These are phyloP conservation scores for Meiosimyza decipiens DNA, from an alignment of 2,888 invertebrate species.

Conservation along the genomic window DNA sequence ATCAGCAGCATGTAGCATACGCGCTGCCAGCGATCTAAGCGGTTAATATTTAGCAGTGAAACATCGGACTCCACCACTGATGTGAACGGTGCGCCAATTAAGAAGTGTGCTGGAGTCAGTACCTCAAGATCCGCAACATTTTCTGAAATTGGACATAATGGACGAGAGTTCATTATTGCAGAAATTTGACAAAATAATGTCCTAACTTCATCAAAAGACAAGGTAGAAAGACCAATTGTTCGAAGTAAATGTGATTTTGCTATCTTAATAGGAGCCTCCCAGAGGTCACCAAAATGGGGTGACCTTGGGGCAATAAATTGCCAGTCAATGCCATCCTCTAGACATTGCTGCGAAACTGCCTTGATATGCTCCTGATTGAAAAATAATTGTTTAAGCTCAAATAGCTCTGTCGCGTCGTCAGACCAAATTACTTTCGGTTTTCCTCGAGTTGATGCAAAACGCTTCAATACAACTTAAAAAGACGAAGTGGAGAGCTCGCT, in stretches of 20 bases:
- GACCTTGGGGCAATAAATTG: constrained; percentile 41
- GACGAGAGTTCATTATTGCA: constrained; percentile 43
- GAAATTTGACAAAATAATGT: constrained; percentile 42
- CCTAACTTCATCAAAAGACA: constrained; percentile 42
- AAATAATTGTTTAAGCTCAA: not conserved
- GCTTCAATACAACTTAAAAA: constrained; percentile 38
- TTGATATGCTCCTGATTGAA: not conserved
- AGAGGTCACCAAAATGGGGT: constrained; percentile 40
- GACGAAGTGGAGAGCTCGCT: constrained; percentile 41
- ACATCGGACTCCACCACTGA: constrained; percentile 36
- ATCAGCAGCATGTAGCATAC: constrained; percentile 37
- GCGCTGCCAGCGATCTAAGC: constrained; percentile 39
- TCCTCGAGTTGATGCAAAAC: constrained; percentile 37
- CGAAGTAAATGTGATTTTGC: constrained; percentile 42
- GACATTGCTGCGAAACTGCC: constrained; percentile 32
- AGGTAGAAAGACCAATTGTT: constrained; percentile 28
- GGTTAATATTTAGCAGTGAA: constrained; percentile 36
- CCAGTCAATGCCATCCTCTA: constrained; percentile 36
- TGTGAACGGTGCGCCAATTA: constrained; percentile 35
- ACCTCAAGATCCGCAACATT: no score
- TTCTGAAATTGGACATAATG: constrained; percentile 39
- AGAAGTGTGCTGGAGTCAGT: constrained; percentile 29
- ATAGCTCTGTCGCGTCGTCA: not conserved
- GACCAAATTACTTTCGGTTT: constrained; percentile 40
- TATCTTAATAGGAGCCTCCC: constrained; percentile 39